Evolutionary conservation across 2,113 vertebrate species (phyloP).

Genomic region (Embiotoca jacksoni): DNA sequence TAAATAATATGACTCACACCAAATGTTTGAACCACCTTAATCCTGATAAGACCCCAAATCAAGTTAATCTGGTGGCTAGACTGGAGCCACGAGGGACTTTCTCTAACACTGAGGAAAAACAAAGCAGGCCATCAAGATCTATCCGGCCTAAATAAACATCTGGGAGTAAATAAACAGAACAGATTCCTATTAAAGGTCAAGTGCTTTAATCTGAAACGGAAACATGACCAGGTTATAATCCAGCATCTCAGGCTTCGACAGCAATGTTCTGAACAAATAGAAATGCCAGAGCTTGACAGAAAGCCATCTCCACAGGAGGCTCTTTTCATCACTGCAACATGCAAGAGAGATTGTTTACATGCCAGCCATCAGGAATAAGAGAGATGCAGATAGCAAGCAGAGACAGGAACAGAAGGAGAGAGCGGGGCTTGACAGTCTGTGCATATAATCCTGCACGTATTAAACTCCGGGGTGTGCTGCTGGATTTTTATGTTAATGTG

Average conservation of each 20-base stretch:
- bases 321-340: slow-evolving; percentile 53
- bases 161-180: slow-evolving; percentile 58
- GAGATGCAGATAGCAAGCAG: slow-evolving; percentile 18
- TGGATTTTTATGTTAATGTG: slow-evolving; percentile 66
- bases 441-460: slow-evolving; percentile 57
- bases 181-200: slow-evolving; percentile 69
- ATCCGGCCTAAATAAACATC: slow-evolving; percentile 66
- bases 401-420: slow-evolving; percentile 11
- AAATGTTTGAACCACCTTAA: slow-evolving; percentile 50
- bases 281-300: slow-evolving; percentile 61
- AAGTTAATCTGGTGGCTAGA: slow-evolving; percentile 58
- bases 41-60: slow-evolving; percentile 46
- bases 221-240: slow-evolving; percentile 57
- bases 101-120: slow-evolving; percentile 38
- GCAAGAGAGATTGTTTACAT: slow-evolving; percentile 59
- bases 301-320: slow-evolving; percentile 36
- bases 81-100: slow-evolving; percentile 30
- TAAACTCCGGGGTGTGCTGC: slow-evolving; percentile 56
- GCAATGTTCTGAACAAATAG: slow-evolving; percentile 57
- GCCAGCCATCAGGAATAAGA: slow-evolving; percentile 40
- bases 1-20: slow-evolving; percentile 38
- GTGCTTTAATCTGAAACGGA: slow-evolving; percentile 56
- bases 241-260: slow-evolving; percentile 49
- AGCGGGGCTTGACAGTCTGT: not conserved
- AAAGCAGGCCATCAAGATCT: slow-evolving; percentile 31